These are phyloP conservation scores for Meiosimyza platycephala DNA, from an alignment of 2,888 invertebrate genomes.

Conservation along the genomic window DNA sequence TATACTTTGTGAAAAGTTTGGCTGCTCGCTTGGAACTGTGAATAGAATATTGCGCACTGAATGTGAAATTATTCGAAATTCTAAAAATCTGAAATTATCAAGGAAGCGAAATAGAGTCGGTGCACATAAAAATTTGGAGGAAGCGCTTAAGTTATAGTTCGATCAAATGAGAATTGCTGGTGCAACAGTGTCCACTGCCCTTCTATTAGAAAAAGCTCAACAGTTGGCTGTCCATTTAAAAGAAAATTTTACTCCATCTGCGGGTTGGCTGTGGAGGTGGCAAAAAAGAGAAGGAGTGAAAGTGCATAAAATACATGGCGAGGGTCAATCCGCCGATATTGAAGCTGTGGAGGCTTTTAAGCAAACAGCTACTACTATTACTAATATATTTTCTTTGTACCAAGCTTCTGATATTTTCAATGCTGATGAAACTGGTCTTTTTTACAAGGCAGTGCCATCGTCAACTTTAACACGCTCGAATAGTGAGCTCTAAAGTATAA, in stretches of 20 bases:
- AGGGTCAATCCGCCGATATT: neutral
- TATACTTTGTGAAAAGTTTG: neutral
- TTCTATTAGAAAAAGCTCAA: conserved; percentile 2
- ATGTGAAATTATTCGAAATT: neutral
- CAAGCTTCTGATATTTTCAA: too few species aligned
- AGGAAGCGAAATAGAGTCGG: neutral
- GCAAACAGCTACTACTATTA: neutral
- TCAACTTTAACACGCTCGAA: conserved; percentile 34
- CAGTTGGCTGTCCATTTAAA: neutral
- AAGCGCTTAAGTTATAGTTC: neutral
- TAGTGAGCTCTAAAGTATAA: conserved; percentile 30
- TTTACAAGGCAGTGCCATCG: conserved; percentile 42
- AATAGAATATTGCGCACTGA: neutral
- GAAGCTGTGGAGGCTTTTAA: neutral
- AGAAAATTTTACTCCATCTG: neutral
- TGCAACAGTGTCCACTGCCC: neutral
- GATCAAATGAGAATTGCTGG: neutral
- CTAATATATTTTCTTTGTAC: conserved; percentile 26
- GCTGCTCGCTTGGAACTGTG: conserved; percentile 1
- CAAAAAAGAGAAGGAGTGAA: conserved; percentile 1
- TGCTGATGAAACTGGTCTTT: conserved; percentile 40
- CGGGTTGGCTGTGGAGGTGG: neutral
- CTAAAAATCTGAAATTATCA: neutral
- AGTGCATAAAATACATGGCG: neutral
- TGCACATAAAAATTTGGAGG: neutral